Evolutionary conservation across 2,888 invertebrate species (phyloP).

Genomic region (Pachydiplax longipennis): DNA sequence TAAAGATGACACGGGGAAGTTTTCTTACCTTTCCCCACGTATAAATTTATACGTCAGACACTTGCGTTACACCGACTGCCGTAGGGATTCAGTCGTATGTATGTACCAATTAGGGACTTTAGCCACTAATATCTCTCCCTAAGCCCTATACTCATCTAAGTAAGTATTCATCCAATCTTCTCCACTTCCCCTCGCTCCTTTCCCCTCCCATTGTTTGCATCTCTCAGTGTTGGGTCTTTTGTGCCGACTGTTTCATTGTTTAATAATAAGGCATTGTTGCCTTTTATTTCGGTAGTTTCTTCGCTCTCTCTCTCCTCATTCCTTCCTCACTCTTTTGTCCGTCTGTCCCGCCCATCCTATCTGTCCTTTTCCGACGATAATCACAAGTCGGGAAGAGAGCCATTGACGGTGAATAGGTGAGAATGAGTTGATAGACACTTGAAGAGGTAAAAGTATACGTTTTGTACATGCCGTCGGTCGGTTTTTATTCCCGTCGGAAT

Average conservation of each 20-base stretch:
- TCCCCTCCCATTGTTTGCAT: neutral
- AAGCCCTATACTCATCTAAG: neutral
- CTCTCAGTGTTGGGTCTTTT: slow-evolving; percentile 43
- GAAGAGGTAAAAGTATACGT: neutral
- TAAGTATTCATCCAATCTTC: neutral
- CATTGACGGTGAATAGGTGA: neutral
- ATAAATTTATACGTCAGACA: no score
- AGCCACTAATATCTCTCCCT: neutral
- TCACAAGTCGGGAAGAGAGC: neutral
- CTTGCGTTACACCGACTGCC: no score
- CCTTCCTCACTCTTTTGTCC: neutral
- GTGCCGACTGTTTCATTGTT: slow-evolving; percentile 48
- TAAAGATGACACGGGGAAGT: no score
- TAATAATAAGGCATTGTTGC: slow-evolving; percentile 49
- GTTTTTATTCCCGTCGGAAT: no score
- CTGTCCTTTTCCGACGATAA: neutral
- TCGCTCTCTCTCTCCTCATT: neutral
- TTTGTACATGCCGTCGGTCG: no score
- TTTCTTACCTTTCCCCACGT: no score
- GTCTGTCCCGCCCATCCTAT: neutral
- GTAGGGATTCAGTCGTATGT: neutral
- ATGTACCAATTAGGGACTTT: neutral
- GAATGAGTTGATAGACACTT: neutral
- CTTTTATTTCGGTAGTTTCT: neutral
- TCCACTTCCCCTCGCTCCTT: neutral